phyloP scores from a whole-genome alignment of 2,113 vertebrate genomes.

The Tachysurus fulvidraco region DNA sequence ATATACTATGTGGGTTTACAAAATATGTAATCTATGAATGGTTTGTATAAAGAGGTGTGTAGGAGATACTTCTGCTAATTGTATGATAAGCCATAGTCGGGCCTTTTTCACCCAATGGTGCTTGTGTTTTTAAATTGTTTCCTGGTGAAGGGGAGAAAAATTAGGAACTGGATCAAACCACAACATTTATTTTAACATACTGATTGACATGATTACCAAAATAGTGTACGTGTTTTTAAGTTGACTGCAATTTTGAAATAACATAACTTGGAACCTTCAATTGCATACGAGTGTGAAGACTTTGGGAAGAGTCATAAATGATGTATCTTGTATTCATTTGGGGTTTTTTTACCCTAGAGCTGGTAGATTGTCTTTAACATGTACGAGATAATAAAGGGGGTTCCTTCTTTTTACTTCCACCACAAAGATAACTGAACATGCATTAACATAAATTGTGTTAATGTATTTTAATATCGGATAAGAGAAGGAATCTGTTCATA shows the following conservation, averaged over 20 bases:
- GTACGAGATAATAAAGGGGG: background rate
- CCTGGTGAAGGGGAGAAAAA: background rate
- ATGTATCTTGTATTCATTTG: background rate
- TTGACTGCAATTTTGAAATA: background rate
- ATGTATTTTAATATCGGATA: no score
- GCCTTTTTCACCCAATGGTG: background rate
- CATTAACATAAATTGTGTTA: background rate
- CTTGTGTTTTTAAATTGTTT: background rate
- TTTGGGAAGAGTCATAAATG: background rate
- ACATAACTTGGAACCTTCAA: background rate
- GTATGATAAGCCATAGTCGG: background rate
- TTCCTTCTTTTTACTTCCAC: constrained; percentile 9
- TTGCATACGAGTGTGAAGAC: background rate
- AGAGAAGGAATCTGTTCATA: background rate
- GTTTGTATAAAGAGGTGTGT: background rate
- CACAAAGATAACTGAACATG: background rate
- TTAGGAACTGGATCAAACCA: background rate
- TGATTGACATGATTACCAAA: background rate
- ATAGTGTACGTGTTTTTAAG: background rate
- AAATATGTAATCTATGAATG: background rate
- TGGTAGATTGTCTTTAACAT: background rate
- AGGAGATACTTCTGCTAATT: background rate
- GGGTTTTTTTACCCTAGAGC: background rate
- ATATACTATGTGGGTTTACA: background rate
- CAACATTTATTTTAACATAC: background rate